Percentiles rank a stretch among this genome's conserved stretches.
phyloP scores from a whole-genome alignment of 2,797 vertebrate genomes.

The Cyclura pinguis region DNA sequence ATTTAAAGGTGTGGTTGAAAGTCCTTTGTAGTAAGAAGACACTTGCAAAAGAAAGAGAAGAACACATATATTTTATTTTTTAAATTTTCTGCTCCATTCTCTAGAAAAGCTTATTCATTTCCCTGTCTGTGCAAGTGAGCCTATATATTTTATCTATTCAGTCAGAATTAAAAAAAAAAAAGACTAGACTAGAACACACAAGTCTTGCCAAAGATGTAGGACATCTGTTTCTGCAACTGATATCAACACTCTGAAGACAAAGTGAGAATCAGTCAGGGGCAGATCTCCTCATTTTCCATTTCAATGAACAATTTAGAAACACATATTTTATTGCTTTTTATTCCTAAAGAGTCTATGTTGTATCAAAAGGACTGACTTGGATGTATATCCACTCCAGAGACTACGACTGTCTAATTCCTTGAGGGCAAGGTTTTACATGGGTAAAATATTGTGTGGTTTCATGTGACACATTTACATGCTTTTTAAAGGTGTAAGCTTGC shows the following conservation, averaged over 20 bases:
- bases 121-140: background rate
- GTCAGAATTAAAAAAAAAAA: background rate
- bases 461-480: background rate
- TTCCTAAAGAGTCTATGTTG: background rate
- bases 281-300: background rate
- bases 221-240: conserved; percentile 17
- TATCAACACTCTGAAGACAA: background rate
- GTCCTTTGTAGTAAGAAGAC: background rate
- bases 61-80: background rate
- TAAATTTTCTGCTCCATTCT: background rate
- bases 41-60: background rate
- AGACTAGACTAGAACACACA: fast-evolving
- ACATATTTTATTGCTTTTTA: conserved; percentile 8
- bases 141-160: background rate
- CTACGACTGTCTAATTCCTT: conserved; percentile 11
- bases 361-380: background rate
- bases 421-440: conserved; percentile 34
- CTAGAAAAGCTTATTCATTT: background rate
- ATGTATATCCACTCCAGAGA: background rate
- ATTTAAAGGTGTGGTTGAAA: background rate
- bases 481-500: conserved; percentile 54
- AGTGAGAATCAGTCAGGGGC: background rate
- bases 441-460: background rate
- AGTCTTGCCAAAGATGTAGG: background rate
- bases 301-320: conserved; percentile 15